Evolutionary conservation across 2,797 vertebrate species (phyloP).

Genomic region (Poeciliopsis presidionis): DNA sequence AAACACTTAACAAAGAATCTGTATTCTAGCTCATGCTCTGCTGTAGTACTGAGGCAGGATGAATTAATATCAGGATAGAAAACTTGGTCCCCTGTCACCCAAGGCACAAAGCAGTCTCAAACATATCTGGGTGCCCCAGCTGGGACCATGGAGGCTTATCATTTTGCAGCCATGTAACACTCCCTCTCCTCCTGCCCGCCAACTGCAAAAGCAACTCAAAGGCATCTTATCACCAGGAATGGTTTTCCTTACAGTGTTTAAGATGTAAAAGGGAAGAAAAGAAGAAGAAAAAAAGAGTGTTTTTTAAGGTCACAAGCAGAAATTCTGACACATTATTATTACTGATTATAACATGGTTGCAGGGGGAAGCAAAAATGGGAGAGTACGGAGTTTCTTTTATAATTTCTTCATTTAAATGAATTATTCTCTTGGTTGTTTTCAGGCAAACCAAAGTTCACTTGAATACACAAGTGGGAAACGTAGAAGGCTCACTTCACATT

Average conservation of each 20-base stretch:
- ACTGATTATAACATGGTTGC: constrained; percentile 41
- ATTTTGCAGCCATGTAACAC: constrained; percentile 62
- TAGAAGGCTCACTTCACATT: constrained; percentile 23
- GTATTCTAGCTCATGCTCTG: constrained; percentile 61
- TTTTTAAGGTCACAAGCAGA: constrained; percentile 51
- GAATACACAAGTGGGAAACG: constrained; percentile 8
- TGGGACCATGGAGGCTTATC: constrained; percentile 71
- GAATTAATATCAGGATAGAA: constrained; percentile 63
- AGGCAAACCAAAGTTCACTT: constrained; percentile 4
- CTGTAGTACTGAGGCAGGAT: constrained; percentile 45
- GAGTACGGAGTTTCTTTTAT: constrained; percentile 24
- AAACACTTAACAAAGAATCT: constrained; percentile 61
- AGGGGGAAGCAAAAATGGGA: constrained; percentile 12
- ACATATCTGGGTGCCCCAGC: constrained; percentile 76
- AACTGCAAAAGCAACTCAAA: constrained; percentile 59
- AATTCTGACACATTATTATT: constrained; percentile 40
- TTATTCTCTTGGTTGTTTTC: constrained; percentile 33
- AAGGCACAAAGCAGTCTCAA: constrained; percentile 69
- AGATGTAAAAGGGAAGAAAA: constrained; percentile 17
- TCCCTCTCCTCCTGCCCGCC: constrained; percentile 33
- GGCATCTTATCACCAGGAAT: constrained; percentile 54
- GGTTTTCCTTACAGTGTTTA: constrained; percentile 25
- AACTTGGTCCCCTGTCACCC: constrained; percentile 66
- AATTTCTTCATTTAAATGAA: constrained; percentile 32
- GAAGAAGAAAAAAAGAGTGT: constrained; percentile 30